These are phyloP conservation scores for Drosophila hydei DNA, from an alignment of 1,140 invertebrate genomes.

Conservation along the genomic window DNA sequence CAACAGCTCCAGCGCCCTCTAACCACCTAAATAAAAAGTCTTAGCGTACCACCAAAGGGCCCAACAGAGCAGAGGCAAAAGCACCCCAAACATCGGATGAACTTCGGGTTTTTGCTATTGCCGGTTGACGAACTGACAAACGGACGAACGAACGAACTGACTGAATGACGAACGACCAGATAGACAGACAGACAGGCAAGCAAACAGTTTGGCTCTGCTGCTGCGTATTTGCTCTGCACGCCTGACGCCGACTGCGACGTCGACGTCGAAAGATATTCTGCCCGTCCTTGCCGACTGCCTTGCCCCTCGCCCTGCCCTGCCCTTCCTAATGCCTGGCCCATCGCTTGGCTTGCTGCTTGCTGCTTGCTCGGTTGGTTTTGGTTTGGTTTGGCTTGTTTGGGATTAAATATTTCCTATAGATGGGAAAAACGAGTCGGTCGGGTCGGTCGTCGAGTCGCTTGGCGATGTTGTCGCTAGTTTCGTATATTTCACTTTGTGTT, in stretches of 20 bases:
- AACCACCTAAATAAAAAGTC: conserved; percentile 22
- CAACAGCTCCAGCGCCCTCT: conserved; percentile 5
- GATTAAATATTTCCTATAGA: conserved; percentile 83
- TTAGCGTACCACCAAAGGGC: conserved; percentile 26
- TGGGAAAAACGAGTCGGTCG: conserved; percentile 80
- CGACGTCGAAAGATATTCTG: conserved; percentile 35
- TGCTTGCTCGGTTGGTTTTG: conserved; percentile 63
- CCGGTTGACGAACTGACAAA: conserved; percentile 4
- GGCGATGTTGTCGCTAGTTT: conserved; percentile 69
- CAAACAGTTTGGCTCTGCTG: conserved; percentile 30
- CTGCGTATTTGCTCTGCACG: conserved; percentile 69
- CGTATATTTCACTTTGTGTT: conserved; percentile 78
- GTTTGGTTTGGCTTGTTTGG: conserved; percentile 76
- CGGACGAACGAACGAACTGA: not conserved
- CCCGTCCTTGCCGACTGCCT: conserved; percentile 47
- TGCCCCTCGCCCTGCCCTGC: conserved; percentile 30
- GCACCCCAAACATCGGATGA: conserved; percentile 72
- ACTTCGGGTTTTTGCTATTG: conserved; percentile 39
- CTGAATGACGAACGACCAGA: conserved; percentile 2
- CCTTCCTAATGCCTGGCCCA: not conserved
- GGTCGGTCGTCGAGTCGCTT: conserved; percentile 51
- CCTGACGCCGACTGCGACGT: conserved; percentile 46
- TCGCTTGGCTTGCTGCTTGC: conserved; percentile 22
- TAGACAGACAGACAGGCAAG: conserved; percentile 15
- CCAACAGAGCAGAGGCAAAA: conserved; percentile 31